A percentile compares a stretch with the other conserved stretches of the same genome.
These are phyloP conservation scores for Oncorhynchus mykiss DNA, from an alignment of 2,113 vertebrate genomes.

Conservation along the genomic window DNA sequence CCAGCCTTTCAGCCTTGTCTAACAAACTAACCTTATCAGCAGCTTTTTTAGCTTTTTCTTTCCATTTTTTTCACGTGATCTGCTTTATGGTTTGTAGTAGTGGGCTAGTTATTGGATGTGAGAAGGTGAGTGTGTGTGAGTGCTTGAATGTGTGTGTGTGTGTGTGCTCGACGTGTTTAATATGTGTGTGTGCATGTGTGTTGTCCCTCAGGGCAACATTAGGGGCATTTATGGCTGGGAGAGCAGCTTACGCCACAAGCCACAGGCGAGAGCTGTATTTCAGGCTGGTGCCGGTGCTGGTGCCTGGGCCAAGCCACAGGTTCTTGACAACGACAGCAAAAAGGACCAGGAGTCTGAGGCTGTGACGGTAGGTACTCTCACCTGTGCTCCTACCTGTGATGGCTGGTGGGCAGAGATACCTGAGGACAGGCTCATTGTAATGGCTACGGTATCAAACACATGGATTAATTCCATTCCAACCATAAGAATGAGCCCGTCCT, in stretches of 20 bases:
- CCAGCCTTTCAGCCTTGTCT: neutral
- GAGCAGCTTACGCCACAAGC: constrained; percentile 72
- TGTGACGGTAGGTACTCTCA: constrained; percentile 63
- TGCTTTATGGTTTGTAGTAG: neutral
- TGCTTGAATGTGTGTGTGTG: constrained; percentile 7
- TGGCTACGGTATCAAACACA: no score
- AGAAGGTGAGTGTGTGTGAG: constrained; percentile 8
- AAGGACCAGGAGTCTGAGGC: constrained; percentile 45
- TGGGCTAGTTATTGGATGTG: neutral
- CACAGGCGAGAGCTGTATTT: constrained; percentile 68
- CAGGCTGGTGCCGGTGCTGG: constrained; percentile 63
- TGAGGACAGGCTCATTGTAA: no score
- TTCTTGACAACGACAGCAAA: constrained; percentile 43
- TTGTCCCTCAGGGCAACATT: constrained; percentile 61
- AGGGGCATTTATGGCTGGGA: constrained; percentile 68
- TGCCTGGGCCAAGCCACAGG: constrained; percentile 51
- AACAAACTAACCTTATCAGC: constrained; percentile 8
- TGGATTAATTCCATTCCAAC: no score
- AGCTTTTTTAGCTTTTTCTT: constrained; percentile 15
- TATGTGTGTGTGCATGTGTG: constrained; percentile 26
- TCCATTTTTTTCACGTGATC: neutral
- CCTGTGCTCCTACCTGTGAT: neutral
- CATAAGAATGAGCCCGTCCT: no score
- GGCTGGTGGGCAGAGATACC: no score
- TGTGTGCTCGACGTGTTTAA: neutral